These are phyloP conservation scores for Phalacrocorax aristotelis DNA, from an alignment of 2,113 vertebrate species.

Conservation along the genomic window DNA sequence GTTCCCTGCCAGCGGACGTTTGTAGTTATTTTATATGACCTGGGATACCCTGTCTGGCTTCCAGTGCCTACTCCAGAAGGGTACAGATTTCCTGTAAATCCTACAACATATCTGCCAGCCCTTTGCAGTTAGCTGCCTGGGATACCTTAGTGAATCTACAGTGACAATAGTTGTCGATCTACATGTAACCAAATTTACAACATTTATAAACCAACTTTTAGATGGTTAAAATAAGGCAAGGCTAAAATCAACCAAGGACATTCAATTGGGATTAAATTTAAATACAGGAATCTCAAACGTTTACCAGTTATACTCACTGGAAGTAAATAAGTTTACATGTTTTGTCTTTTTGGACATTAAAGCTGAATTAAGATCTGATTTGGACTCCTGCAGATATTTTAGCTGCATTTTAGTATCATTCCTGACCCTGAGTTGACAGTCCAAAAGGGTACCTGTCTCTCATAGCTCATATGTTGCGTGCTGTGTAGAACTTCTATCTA, in stretches of 20 bases:
- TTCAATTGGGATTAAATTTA: background rate
- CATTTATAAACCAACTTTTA: background rate
- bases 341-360: background rate
- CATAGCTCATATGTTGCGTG: background rate
- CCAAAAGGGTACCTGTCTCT: background rate
- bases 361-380: background rate
- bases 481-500: background rate
- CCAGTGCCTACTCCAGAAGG: background rate
- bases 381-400: background rate
- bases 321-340: background rate
- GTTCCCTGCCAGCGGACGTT: background rate
- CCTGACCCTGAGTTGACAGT: background rate
- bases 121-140: background rate
- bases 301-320: background rate
- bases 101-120: background rate
- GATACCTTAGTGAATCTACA: background rate
- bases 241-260: background rate
- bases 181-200: background rate
- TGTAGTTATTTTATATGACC: background rate
- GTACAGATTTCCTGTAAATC: background rate
- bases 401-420: background rate
- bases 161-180: background rate
- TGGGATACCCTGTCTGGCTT: background rate
- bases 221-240: background rate
- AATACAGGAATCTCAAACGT: background rate